Percentiles rank a stretch among this genome's conserved stretches.
Evolutionary conservation across 2,797 vertebrate species (phyloP).

Genomic region (Staurois parvus): DNA sequence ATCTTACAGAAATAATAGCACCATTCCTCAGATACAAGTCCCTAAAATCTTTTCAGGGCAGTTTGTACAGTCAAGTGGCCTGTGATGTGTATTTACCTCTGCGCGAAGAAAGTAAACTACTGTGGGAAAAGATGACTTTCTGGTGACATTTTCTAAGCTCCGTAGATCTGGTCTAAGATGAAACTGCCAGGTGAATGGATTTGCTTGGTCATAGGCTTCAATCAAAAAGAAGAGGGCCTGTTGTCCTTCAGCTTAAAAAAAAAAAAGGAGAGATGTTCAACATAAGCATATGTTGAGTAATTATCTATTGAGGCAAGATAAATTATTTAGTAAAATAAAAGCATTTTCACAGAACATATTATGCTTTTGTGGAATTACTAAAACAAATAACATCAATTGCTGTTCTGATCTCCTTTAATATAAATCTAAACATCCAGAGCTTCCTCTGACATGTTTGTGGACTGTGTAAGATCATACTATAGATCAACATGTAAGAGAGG

Average conservation of each 20-base stretch:
- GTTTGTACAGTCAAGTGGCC: not conserved
- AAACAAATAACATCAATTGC: not conserved
- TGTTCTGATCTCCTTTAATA: not conserved
- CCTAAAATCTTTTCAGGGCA: too few relatives aligned
- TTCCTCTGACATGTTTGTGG: too few relatives aligned
- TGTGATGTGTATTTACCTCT: slow-evolving; percentile 29
- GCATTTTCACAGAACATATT: not conserved
- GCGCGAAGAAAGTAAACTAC: slow-evolving; percentile 47
- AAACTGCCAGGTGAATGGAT: slow-evolving; percentile 32
- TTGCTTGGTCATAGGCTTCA: slow-evolving; percentile 20
- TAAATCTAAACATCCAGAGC: not conserved
- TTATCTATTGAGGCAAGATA: not conserved
- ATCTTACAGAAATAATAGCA: too few relatives aligned
- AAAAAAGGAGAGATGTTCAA: not conserved
- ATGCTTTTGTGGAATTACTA: too few relatives aligned
- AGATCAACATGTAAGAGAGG: too few relatives aligned
- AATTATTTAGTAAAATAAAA: not conserved
- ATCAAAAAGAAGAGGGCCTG: slow-evolving; percentile 35
- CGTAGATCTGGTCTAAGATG: slow-evolving; percentile 36
- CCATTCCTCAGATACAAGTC: too few relatives aligned
- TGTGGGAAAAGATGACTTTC: slow-evolving; percentile 14
- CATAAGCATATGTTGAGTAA: not conserved
- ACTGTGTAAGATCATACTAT: too few relatives aligned
- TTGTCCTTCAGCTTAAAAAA: slow-evolving; percentile 32
- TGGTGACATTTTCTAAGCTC: slow-evolving; percentile 41